phyloP scores from a whole-genome alignment of 2,797 vertebrate genomes.

The Rhincodon typus region DNA sequence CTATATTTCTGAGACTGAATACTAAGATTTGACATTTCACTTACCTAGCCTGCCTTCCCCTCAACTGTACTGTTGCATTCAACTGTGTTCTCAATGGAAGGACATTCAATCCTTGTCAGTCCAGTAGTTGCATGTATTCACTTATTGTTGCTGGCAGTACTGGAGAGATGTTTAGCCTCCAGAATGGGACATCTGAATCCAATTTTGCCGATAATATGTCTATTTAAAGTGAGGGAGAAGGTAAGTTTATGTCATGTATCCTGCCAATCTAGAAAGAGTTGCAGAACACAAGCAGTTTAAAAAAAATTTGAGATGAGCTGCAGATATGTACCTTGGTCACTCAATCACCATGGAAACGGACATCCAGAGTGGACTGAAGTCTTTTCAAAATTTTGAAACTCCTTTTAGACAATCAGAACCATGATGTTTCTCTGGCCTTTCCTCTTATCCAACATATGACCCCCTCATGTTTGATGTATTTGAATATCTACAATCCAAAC shows the following conservation, averaged over 20 bases:
- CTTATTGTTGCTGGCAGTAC: neutral
- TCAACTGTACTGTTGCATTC: neutral
- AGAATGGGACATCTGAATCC: neutral
- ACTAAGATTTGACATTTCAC: neutral
- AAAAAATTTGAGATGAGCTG: neutral
- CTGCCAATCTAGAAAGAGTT: neutral
- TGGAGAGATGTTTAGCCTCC: neutral
- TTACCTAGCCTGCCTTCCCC: neutral
- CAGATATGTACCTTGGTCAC: neutral
- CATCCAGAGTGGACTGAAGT: neutral
- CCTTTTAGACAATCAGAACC: neutral
- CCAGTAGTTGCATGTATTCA: neutral
- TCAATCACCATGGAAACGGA: constrained; percentile 6
- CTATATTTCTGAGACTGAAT: neutral
- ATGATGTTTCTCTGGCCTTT: neutral
- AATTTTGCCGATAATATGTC: neutral
- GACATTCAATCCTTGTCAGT: neutral
- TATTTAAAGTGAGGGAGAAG: neutral
- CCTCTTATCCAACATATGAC: neutral
- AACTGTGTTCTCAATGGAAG: neutral
- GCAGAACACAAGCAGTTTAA: neutral
- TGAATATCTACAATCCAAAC: neutral
- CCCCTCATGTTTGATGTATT: neutral
- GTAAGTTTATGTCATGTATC: neutral
- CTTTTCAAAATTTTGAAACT: neutral